Percentiles rank a stretch among this genome's conserved stretches.
phyloP scores from a whole-genome alignment of 2,113 vertebrate genomes.

The Gallinago jamesoni region DNA sequence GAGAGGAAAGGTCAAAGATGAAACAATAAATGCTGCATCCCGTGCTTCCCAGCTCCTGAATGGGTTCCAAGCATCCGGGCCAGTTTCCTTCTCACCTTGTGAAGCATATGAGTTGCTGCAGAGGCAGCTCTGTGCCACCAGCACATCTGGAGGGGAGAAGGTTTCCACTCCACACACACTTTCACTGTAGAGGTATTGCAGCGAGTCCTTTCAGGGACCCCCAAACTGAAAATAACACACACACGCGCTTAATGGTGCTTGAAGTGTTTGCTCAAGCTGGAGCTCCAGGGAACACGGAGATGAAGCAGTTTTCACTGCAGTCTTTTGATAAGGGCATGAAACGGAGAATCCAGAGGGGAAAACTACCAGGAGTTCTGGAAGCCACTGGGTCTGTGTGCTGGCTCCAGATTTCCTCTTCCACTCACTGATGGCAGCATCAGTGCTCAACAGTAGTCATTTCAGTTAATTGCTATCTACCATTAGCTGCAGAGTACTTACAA shows the following conservation, averaged over 20 bases:
- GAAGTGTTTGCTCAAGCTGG: not conserved
- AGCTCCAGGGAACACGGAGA: not conserved
- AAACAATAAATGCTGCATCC: not conserved
- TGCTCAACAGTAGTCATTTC: slow-evolving; percentile 52
- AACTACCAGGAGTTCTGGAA: not conserved
- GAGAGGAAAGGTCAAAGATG: not conserved
- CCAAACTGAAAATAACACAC: not conserved
- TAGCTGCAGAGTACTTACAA: slow-evolving; percentile 61
- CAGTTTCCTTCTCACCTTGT: not conserved
- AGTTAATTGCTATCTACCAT: slow-evolving; percentile 60
- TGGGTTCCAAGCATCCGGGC: not conserved
- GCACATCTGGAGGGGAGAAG: not conserved
- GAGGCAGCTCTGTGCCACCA: not conserved
- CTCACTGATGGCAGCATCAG: not conserved
- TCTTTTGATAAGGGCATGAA: not conserved
- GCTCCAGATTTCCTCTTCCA: slow-evolving; percentile 39
- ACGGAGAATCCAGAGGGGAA: not conserved
- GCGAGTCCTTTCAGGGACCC: not conserved
- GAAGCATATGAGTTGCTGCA: not conserved
- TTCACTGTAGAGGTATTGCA: not conserved
- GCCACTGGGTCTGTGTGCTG: not conserved
- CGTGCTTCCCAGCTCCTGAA: not conserved
- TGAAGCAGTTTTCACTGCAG: not conserved
- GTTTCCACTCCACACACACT: not conserved
- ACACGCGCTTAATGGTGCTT: not conserved